These are phyloP conservation scores for Campoletis sonorensis DNA, from an alignment of 1,140 invertebrate genomes.

Conservation along the genomic window DNA sequence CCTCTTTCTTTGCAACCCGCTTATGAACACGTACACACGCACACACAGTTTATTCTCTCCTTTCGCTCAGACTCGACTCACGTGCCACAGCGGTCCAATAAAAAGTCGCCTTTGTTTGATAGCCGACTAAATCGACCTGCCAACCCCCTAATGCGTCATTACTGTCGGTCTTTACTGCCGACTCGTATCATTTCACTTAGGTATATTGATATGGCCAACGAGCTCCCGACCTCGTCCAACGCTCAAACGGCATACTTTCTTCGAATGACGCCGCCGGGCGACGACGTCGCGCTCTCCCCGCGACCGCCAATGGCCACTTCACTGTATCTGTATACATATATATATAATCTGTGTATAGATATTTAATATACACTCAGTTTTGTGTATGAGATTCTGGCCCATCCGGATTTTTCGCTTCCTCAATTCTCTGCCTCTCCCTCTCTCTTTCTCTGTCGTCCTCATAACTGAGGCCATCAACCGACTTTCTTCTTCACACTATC, in stretches of 20 bases:
- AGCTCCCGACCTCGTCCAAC: conserved; percentile 72
- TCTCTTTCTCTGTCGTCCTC: background rate
- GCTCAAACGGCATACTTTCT: conserved; percentile 53
- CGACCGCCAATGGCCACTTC: conserved; percentile 32
- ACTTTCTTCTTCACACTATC: background rate
- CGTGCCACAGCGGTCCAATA: conserved; percentile 72
- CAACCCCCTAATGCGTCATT: conserved; percentile 78
- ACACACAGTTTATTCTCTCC: conserved; percentile 15
- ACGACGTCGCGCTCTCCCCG: conserved; percentile 22
- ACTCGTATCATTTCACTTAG: conserved; percentile 78
- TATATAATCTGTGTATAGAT: background rate
- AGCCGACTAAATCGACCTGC: conserved; percentile 75
- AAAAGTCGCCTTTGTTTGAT: conserved; percentile 77
- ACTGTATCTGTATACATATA: background rate
- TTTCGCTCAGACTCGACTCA: conserved; percentile 48
- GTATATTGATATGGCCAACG: conserved; percentile 78
- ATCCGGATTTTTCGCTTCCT: conserved; percentile 35
- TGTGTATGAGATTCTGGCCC: conserved; percentile 21
- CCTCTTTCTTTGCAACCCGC: background rate
- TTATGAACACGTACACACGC: background rate
- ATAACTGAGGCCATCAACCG: background rate
- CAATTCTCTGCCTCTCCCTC: background rate
- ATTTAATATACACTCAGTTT: conserved; percentile 6
- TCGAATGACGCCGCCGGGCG: conserved; percentile 44
- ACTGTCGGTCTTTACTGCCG: conserved; percentile 76